These are phyloP conservation scores for Lethenteron reissneri DNA, from an alignment of 2,113 vertebrate genomes.

Conservation along the genomic window DNA sequence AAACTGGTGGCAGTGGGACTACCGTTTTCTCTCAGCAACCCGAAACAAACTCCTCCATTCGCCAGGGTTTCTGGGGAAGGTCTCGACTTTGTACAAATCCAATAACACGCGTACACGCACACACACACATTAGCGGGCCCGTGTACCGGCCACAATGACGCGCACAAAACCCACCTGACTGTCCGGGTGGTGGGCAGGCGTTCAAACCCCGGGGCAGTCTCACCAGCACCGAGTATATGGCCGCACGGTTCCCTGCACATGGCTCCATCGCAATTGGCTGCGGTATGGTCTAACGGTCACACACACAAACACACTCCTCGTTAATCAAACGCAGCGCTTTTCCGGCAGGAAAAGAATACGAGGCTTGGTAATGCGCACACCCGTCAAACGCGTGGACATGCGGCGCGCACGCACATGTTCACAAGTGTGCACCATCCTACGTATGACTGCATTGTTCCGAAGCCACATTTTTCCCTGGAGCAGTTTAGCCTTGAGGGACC, in stretches of 20 bases:
- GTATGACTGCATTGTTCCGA: no score
- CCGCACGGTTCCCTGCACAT: constrained; percentile 85
- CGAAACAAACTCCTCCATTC: constrained; percentile 1
- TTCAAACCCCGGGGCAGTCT: constrained; percentile 67
- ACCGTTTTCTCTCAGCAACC: not conserved
- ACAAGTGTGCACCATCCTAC: no score
- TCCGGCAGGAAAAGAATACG: no score
- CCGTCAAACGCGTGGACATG: no score
- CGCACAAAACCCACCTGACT: constrained; percentile 49
- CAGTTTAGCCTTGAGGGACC: no score
- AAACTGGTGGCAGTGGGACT: not conserved
- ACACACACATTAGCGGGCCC: no score
- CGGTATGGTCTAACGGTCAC: constrained; percentile 46
- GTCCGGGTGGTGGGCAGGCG: constrained; percentile 80
- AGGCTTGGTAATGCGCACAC: no score
- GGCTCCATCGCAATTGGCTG: constrained; percentile 95
- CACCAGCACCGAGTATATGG: constrained; percentile 88
- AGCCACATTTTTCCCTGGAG: no score
- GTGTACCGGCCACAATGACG: no score
- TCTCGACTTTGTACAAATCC: not conserved
- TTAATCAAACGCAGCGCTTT: no score
- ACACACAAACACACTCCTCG: not conserved
- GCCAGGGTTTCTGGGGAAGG: not conserved
- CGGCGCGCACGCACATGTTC: no score
- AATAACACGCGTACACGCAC: no score